Base-by-base conservation (phyloP, 1,140 invertebrate genomes). In the Eciton burchellii region DNA sequence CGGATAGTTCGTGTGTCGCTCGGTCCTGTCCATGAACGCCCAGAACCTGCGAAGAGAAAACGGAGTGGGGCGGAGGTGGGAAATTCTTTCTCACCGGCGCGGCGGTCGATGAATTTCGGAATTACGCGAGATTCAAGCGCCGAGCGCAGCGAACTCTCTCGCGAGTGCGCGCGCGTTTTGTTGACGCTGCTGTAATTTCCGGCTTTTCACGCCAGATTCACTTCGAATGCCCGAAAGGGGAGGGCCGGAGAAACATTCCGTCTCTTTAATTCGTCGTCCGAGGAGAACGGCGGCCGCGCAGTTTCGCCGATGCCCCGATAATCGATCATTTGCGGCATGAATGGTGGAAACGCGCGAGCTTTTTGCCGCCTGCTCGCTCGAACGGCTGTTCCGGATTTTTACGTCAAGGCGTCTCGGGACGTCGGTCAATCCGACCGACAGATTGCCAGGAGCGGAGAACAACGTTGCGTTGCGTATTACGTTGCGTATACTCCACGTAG, bases 1-100 rank as follows among this genome's bases (percentile, higher is more conserved):
- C 79, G 99, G 99, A 95, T 99, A 99, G 94, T 99, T 99, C 60
- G 99, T 99, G 93, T 99, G 99, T 84, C 99, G 95, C 93, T 99
- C 99, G 56, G 98, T 99, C 77, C 98, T 95, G 94, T 99, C 99
- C 96, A 99, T 97, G 94, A 99, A 99, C 89, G 98, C 97, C 99
- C 98, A 99, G 94, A 99, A 99, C 85, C 94, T 93, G 81, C 49
- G 68, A n/a, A n/a, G 73, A 79, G 26, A 54, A 49, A 85, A 72
- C 47, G 60, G 43, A 35, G 35, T n/a, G n/a, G 35, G 2, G 35
- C 35, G 35, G 35, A 35, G 35, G 6, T 6, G 6, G 65, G 21
- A 86, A 72, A 84, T 82, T 85, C 43, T n/a, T n/a, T n/a, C n/a
- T n/a, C n/a, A n/a, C n/a, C 70, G 45, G 19, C 26, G 57, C 41